Evolutionary conservation across 2,113 vertebrate species (phyloP), one percentile per base, ranked within the genome.

Genomic region (Sterrhoptilus dennistouni): DNA sequence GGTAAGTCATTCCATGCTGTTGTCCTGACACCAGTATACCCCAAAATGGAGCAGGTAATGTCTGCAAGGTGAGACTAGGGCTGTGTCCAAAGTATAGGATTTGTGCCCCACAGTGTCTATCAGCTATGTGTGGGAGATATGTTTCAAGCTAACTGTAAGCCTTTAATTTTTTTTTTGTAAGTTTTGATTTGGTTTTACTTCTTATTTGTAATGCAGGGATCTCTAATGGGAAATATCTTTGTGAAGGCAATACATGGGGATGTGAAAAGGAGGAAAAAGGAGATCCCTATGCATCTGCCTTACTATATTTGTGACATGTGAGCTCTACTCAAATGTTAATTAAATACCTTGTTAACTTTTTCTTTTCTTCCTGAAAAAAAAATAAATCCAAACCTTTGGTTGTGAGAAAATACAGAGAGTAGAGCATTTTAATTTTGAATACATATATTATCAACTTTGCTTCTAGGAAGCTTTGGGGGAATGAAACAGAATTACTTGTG

Each of bases 311-410:
- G 29, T 95, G 83, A 59, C 71, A 49, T 77, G 71, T 15, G 45
- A 63, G n/a, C 86, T 95, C 29, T 86, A 16, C 24, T 61, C 40
- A 78, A 52, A 74, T 59, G 25, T 87, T 80, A 83, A 83, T 82
- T 81, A 95, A 87, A 72, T 84, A 89, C 69, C 64, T 90, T 61
- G 33, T 76, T 91, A 47, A 45, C 36, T 87, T 95, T 89, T 77
- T 53, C 12, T 89, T 77, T 70, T 45, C 21, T 65, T 27, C 31
- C 84, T 79, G 21, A 38, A 71, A 54, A 74, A 63, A 45, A 0
- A 54, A 74, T 59, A 45, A 0, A 0, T 3, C 20, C 25, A 52
- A 16, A 76, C 22, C 28, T 71, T 87, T 90, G n/a, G 9, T 89
- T 95, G 14, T 76, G 42, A 44, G 38, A 60, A 79, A 60, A 25